Evolutionary conservation across 2,888 invertebrate genomes (phyloP).

Genomic region (Cartodere bifasciata): DNA sequence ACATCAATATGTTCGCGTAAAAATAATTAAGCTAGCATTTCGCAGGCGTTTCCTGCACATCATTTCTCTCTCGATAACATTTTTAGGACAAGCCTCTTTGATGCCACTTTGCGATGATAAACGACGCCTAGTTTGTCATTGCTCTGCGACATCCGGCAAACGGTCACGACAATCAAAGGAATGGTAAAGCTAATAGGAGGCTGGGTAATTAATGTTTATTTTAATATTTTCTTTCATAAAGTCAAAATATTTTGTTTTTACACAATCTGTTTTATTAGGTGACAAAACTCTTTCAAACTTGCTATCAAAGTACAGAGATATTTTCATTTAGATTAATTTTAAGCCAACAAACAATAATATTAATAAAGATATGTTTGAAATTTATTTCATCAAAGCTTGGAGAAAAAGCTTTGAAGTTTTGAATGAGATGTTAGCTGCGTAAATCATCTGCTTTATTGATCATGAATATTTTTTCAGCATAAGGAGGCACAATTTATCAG

Average conservation of each 20-base stretch:
- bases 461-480: too few relatives aligned
- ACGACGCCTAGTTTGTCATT: conserved; percentile 33
- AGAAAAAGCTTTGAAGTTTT: too few relatives aligned
- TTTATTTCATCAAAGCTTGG: too few relatives aligned
- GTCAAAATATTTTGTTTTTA: conserved; percentile 24
- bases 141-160: conserved; percentile 31
- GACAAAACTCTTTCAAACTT: conserved; percentile 24
- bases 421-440: too few relatives aligned
- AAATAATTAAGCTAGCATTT: conserved; percentile 37
- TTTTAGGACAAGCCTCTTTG: conserved; percentile 34
- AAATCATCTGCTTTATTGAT: too few relatives aligned
- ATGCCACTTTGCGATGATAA: conserved; percentile 33
- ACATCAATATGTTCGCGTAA: conserved; percentile 32
- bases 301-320: conserved; percentile 21
- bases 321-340: too few relatives aligned
- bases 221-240: conserved; percentile 24
- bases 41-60: conserved; percentile 34
- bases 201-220: conserved; percentile 22
- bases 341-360: too few relatives aligned
- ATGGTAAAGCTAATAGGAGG: conserved; percentile 21
- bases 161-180: conserved; percentile 8
- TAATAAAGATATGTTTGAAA: too few relatives aligned
- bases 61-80: conserved; percentile 33
- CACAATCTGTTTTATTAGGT: conserved; percentile 24
- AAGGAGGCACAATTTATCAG: too few relatives aligned